A percentile compares a stretch with the other conserved stretches of the same genome.
These are phyloP conservation scores for Ictalurus furcatus DNA, from an alignment of 2,113 vertebrate genomes.

Conservation along the genomic window DNA sequence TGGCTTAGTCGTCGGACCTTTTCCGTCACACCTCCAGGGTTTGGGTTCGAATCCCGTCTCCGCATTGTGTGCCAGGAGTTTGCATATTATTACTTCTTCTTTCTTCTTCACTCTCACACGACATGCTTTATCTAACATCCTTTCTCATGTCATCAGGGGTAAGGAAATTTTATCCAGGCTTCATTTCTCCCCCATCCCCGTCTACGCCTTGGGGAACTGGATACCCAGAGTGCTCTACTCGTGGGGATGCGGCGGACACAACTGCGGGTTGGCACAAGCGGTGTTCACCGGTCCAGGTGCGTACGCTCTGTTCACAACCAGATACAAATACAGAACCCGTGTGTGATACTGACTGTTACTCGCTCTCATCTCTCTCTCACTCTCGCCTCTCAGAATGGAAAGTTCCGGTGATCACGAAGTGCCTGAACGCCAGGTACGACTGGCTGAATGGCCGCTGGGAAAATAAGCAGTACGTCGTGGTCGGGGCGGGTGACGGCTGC, in stretches of 20 bases:
- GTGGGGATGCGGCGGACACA: conserved; percentile 68
- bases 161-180: conserved; percentile 72
- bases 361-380: conserved; percentile 2
- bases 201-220: conserved; percentile 76
- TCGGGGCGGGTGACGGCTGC: conserved; percentile 71
- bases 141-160: conserved; percentile 45
- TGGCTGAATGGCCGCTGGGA: conserved; percentile 69
- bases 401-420: conserved; percentile 67
- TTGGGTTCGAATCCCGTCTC: too few relatives aligned
- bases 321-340: not conserved
- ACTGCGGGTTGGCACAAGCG: conserved; percentile 70
- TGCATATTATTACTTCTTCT: too few relatives aligned
- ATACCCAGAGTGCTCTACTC: conserved; percentile 72
- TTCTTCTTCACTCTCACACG: not conserved
- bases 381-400: conserved; percentile 62
- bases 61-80: too few relatives aligned
- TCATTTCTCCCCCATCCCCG: conserved; percentile 72
- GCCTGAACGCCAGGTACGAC: conserved; percentile 75
- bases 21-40: too few relatives aligned
- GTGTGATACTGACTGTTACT: too few relatives aligned
- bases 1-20: too few relatives aligned
- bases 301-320: not conserved
- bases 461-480: conserved; percentile 55
- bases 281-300: conserved; percentile 71
- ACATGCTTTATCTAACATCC: not conserved